Evolutionary conservation across 2,888 invertebrate species (phyloP).

Genomic region (Neuroscelio doddi): DNA sequence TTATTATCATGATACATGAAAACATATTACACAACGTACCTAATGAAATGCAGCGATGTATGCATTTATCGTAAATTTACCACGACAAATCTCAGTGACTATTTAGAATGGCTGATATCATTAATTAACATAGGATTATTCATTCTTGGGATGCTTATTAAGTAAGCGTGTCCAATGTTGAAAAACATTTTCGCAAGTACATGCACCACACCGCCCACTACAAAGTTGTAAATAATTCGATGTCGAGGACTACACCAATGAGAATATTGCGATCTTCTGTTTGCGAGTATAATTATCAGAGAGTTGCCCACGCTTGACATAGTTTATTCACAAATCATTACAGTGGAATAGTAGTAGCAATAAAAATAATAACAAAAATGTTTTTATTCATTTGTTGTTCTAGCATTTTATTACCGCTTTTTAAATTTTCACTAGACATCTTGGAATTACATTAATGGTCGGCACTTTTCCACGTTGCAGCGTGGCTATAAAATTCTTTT

Average conservation of each 20-base stretch:
- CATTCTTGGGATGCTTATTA: conserved; percentile 31
- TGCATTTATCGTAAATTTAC: conserved; percentile 24
- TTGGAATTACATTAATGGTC: conserved; percentile 13
- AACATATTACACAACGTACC: conserved; percentile 26
- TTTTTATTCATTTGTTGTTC: no score
- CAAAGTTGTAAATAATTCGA: no score
- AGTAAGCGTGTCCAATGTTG: conserved; percentile 5
- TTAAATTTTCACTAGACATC: no score
- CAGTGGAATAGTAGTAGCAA: no score
- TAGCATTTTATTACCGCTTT: no score
- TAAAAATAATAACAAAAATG: no score
- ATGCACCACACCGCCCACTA: no score
- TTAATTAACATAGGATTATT: conserved; percentile 33
- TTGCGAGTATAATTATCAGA: no score
- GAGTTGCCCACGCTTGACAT: no score
- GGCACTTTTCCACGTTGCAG: conserved; percentile 1
- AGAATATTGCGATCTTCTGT: no score
- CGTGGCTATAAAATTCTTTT: conserved; percentile 18
- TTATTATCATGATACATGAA: conserved; percentile 41
- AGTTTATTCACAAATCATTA: no score
- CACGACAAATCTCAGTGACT: conserved; percentile 26
- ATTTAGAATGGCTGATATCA: conserved; percentile 31
- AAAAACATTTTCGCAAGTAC: conserved; percentile 25
- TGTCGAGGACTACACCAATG: no score
- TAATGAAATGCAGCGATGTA: conserved; percentile 18